phyloP scores from a whole-genome alignment of 2,113 vertebrate species.

The Actenoides lindsayi region DNA sequence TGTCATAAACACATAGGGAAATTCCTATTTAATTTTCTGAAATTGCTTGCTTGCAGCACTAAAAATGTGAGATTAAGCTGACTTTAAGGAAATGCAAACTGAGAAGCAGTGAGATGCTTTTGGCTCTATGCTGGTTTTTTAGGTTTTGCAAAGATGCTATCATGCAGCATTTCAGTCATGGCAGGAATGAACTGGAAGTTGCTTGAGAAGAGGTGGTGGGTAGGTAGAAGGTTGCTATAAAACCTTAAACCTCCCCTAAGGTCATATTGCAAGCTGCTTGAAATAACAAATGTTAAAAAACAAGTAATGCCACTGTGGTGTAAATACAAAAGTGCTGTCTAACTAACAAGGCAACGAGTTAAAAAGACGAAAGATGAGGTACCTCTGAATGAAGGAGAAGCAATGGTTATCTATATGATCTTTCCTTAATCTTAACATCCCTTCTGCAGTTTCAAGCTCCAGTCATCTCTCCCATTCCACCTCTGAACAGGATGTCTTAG shows the following conservation, averaged over 20 bases:
- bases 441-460: neutral
- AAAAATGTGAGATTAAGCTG: constrained; percentile 27
- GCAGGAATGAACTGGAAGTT: constrained; percentile 52
- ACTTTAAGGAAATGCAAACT: neutral
- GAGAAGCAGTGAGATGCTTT: constrained; percentile 1
- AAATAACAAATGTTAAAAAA: neutral
- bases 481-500: neutral
- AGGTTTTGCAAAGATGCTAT: constrained; percentile 54
- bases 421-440: neutral
- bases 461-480: neutral
- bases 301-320: neutral
- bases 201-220: neutral
- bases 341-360: neutral
- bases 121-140: neutral
- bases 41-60: constrained; percentile 49
- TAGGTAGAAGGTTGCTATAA: constrained; percentile 53
- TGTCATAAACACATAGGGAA: constrained; percentile 49
- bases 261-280: neutral
- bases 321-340: neutral
- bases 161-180: neutral
- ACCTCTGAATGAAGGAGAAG: neutral
- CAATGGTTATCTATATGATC: neutral
- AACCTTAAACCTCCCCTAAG: constrained; percentile 10
- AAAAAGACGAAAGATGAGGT: neutral
- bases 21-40: constrained; percentile 65